Percentiles rank a stretch among this genome's conserved stretches.
Conservation (phyloP, 2,113 vertebrate genomes). For the Numenius arquata region DNA sequence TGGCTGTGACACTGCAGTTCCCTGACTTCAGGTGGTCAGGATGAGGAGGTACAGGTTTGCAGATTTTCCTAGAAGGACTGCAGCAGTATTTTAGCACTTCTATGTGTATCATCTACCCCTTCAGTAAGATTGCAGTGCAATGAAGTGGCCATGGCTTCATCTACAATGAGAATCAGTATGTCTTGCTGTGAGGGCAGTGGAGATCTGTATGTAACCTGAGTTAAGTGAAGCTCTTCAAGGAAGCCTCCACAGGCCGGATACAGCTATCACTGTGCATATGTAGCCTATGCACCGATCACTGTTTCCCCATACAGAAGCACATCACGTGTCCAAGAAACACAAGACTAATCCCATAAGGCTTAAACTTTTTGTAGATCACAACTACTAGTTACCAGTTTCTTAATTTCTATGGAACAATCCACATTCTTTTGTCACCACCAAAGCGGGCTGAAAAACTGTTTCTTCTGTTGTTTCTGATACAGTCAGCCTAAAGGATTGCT, state of each 20-base stretch:
- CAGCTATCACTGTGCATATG: fast-evolving
- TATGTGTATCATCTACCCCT: fast-evolving
- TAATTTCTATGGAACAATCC: neutral
- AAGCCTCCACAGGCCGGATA: neutral
- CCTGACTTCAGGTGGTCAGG: neutral
- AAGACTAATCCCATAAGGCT: neutral
- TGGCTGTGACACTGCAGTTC: neutral
- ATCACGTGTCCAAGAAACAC: fast-evolving
- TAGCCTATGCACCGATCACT: neutral
- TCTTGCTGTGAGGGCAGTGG: neutral
- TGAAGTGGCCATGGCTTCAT: neutral
- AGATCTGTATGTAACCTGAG: neutral
- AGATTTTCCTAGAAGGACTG: neutral
- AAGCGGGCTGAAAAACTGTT: neutral
- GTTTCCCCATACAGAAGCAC: neutral
- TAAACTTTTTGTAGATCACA: neutral
- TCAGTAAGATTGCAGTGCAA: neutral
- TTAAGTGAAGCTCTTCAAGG: neutral
- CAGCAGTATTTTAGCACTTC: neutral
- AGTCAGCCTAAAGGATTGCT: neutral
- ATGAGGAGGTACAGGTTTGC: neutral
- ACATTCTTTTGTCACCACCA: neutral
- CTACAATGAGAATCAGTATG: neutral
- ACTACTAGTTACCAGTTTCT: neutral
- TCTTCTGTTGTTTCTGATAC: neutral